Evolutionary conservation across 2,113 vertebrate genomes (phyloP), one percentile per base, ranked within the genome.

Genomic region (Antechinus flavipes): DNA sequence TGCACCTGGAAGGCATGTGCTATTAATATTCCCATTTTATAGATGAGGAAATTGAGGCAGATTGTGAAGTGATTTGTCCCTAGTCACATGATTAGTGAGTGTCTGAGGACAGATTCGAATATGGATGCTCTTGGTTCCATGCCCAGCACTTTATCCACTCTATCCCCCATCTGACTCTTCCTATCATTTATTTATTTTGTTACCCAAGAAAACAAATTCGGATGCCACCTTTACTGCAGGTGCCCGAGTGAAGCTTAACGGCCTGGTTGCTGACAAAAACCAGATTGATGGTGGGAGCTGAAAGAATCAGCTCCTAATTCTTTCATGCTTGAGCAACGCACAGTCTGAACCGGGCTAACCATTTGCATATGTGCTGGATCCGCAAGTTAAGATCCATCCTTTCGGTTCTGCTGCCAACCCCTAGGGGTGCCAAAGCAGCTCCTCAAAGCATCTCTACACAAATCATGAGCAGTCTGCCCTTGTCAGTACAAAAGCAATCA

Each of bases 221-320:
- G 47, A 84, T 91, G 50, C 90, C 54, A 92, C 35, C 26, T 35
- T 91, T 11, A 91, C 90, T 46, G 46, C 47, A 50, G 49, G 47
- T 90, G 49, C 47, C 47, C 25, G 8, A 47, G 89, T 12, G 89
- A 90, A 50, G 27, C 84, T 92, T 23, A 68, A 58, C 25, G 25
- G 42, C 42, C 7, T 89, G 5, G 89, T 35, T 84, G 30, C 92
- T 90, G 94, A 58, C 42, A 92, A 49, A 47, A 19, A 0, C 46
- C 91, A 93, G 35, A 49, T 61, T n/a, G 49, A 76, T 0, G 2
- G 50, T 76, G 0, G 90, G 92, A 94, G 91, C 42, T 9, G 94
- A 92, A 95, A 96, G 16, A 46, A 22, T 95, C 22, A 68, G 92
- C 23, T 93, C 55, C 93, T 94, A 84, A 90, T 91, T 96, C 93